phyloP scores from a whole-genome alignment of 1,140 invertebrate genomes.

The Drosophila fuyamai region DNA sequence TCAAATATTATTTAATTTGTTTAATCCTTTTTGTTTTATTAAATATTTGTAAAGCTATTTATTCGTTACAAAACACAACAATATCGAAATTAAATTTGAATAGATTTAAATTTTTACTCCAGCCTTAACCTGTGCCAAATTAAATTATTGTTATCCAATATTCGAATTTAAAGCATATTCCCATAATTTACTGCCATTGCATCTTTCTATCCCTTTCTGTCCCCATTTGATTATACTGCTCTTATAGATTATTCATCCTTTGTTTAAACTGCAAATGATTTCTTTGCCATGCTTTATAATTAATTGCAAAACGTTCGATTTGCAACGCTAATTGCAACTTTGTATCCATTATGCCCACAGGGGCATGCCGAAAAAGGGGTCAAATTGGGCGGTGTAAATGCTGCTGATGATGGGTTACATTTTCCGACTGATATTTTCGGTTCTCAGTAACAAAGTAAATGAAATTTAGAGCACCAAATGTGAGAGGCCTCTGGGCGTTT shows the following conservation, averaged over 20 bases:
- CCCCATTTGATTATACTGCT: constrained; percentile 13
- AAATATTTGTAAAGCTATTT: background rate
- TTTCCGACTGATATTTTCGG: constrained; percentile 33
- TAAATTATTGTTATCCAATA: constrained; percentile 5
- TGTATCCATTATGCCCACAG: constrained; percentile 47
- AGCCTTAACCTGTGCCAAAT: constrained; percentile 9
- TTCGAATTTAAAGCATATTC: constrained; percentile 15
- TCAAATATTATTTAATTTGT: too few relatives aligned
- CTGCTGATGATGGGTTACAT: constrained; percentile 30
- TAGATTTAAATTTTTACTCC: background rate
- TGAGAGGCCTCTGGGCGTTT: constrained; percentile 22
- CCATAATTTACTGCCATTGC: constrained; percentile 7
- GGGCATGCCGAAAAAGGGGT: background rate
- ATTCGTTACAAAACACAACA: background rate
- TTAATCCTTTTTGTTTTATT: background rate
- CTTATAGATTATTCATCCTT: constrained; percentile 39
- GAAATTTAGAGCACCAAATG: constrained; percentile 45
- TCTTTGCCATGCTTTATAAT: constrained; percentile 69
- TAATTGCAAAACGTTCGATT: constrained; percentile 72
- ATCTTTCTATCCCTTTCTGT: background rate
- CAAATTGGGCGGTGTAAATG: background rate
- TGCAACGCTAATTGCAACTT: constrained; percentile 70
- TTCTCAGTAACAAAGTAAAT: constrained; percentile 51
- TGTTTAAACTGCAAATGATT: constrained; percentile 44
- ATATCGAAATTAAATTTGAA: background rate